phyloP scores from a whole-genome alignment of 2,888 invertebrate species.

The Sarcophaga caerulescens region DNA sequence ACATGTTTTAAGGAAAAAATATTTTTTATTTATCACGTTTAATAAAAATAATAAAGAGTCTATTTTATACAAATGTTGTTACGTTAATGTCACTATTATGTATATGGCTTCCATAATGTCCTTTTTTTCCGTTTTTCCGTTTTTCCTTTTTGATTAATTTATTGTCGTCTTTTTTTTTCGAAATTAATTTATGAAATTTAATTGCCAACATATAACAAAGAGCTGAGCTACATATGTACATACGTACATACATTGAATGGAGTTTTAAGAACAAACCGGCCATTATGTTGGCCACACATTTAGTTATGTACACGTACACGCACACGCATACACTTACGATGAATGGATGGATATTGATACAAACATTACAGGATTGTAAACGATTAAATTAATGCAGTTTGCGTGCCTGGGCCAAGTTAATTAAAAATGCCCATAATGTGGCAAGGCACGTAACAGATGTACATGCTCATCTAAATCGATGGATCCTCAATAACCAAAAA shows the following conservation, averaged over 20 bases:
- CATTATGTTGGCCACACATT: constrained; percentile 56
- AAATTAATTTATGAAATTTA: constrained; percentile 64
- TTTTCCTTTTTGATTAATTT: constrained; percentile 14
- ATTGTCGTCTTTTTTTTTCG: constrained; percentile 18
- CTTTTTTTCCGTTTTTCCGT: background rate
- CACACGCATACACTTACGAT: background rate
- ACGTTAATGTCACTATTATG: constrained; percentile 21
- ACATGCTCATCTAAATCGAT: constrained; percentile 55
- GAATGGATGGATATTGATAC: background rate
- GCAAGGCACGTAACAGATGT: constrained; percentile 61
- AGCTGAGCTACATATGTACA: too few species aligned
- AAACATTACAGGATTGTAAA: constrained; percentile 37
- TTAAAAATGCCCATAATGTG: constrained; percentile 68
- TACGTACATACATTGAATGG: background rate
- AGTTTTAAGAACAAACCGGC: constrained; percentile 51
- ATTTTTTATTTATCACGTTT: constrained; percentile 18
- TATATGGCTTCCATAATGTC: constrained; percentile 9
- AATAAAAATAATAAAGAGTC: constrained; percentile 1
- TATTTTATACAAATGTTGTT: constrained; percentile 1
- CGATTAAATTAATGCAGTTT: constrained; percentile 67
- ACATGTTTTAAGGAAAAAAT: background rate
- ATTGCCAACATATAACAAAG: constrained; percentile 44
- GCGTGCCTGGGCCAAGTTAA: constrained; percentile 68
- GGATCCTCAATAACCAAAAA: constrained; percentile 39
- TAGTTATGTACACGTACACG: constrained; percentile 16